Percentiles rank a stretch among this genome's conserved stretches.
phyloP scores from a whole-genome alignment of 1,140 invertebrate species.

The Leucophenga varia region DNA sequence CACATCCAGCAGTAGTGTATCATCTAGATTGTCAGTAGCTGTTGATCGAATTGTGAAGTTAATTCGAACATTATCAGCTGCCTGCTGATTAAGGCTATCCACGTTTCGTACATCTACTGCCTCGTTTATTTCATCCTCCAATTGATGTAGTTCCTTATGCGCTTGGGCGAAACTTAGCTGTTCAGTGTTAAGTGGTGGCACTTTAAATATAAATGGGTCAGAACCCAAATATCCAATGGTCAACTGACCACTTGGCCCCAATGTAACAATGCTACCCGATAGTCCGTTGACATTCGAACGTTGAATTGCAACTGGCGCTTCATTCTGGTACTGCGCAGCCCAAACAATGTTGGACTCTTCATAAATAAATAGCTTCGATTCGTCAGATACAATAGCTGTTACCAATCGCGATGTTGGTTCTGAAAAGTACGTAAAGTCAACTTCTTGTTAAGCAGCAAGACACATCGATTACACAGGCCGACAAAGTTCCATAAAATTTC shows the following conservation, averaged over 20 bases:
- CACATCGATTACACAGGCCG: too few species aligned
- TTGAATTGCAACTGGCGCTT: constrained; percentile 44
- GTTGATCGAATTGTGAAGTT: constrained; percentile 31
- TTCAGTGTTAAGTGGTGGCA: constrained; percentile 39
- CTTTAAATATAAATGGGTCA: constrained; percentile 48
- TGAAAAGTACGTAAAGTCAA: constrained; percentile 26
- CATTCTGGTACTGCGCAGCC: constrained; percentile 65
- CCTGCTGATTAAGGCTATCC: constrained; percentile 43
- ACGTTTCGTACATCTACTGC: constrained; percentile 45
- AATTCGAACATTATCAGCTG: constrained; percentile 40
- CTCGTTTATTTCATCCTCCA: constrained; percentile 54
- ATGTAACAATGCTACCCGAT: constrained; percentile 42
- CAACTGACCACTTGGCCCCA: constrained; percentile 35
- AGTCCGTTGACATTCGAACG: constrained; percentile 44
- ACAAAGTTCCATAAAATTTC: too few species aligned
- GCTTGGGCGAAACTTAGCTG: constrained; percentile 46
- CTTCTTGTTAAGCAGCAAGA: not conserved
- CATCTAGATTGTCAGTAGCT: constrained; percentile 32
- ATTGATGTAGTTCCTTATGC: constrained; percentile 46
- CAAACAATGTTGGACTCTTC: constrained; percentile 71
- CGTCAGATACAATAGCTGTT: constrained; percentile 62
- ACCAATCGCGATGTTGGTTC: constrained; percentile 62
- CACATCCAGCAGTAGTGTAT: constrained; percentile 36
- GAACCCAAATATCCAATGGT: constrained; percentile 48
- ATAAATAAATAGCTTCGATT: constrained; percentile 68